Base-by-base conservation (phyloP, 2,797 vertebrate genomes). In the Falco rusticolus region DNA sequence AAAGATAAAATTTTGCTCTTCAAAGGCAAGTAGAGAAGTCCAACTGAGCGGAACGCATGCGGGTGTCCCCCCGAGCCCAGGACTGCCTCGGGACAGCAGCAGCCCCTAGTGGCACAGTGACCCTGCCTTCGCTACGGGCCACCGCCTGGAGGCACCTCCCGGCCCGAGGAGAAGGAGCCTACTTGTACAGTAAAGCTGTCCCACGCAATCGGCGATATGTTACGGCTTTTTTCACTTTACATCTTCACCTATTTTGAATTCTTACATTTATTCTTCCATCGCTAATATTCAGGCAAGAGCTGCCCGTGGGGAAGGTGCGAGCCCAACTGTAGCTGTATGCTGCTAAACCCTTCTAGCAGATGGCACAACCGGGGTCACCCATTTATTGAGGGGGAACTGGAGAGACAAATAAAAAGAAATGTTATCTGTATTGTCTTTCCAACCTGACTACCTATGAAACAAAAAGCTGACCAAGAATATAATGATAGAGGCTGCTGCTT, bases 61-160 rank as follows among this genome's bases (percentile, higher is more conserved):
- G 5, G 10, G 18, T 13, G 9, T 4, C 50, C 39, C 7, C 2
- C 0, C 7, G 17, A 24, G 28, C 39, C 2, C 10, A 37, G 37
- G 37, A 37, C 37, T 37, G 10, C 39, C 39, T 41, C 39, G 39
- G 39, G 18, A 22, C 70, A 68, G 78, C 57, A 96, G 95, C 95
- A 95, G 54, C 96, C 90, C 78, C 96, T 96, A 66, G 81, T n/a
- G 95, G 95, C 78, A 64, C 1, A 11, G 12, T 2, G 19, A 9
- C 15, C 21, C 9, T 20, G 65, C 50, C 81, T 81, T 77, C 45
- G 1, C 39, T 11, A 5, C 0, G 3, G 48, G 24, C 18, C 8
- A 3, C 7, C 12, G 14, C 2, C 21, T 21, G 8, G 13, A 59
- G 3, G 4, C 43, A 53, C 20, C 14, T 10, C 4, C 13, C 18